Conservation (phyloP, 2,888 invertebrate genomes). For the Spilarctia lutea region DNA sequence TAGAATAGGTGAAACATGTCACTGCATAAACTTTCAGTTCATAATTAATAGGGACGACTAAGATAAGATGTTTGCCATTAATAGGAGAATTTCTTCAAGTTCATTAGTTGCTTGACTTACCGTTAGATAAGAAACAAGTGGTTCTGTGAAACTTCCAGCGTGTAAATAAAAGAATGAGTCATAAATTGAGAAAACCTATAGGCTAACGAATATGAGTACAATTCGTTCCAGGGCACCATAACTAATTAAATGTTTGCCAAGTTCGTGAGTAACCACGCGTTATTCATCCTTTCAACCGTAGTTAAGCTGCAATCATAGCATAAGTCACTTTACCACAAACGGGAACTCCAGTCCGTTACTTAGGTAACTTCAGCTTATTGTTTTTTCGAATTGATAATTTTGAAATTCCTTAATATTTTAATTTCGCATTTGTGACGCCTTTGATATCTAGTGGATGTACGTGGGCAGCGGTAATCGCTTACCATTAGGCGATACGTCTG, state of each 20-base stretch:
- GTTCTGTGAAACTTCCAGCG: constrained; percentile 31
- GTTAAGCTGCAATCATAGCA: constrained; percentile 18
- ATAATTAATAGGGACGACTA: not conserved
- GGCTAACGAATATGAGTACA: constrained; percentile 52
- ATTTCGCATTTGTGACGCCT: no score
- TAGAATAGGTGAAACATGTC: not conserved
- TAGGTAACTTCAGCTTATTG: not conserved
- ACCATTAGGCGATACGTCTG: no score
- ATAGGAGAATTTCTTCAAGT: not conserved
- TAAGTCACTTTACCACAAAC: constrained; percentile 14
- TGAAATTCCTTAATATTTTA: no score
- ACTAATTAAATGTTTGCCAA: constrained; percentile 68
- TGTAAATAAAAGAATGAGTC: constrained; percentile 59
- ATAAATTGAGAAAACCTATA: constrained; percentile 37
- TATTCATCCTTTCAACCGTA: constrained; percentile 55
- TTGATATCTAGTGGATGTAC: no score
- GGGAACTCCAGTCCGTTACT: not conserved
- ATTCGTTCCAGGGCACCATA: constrained; percentile 60
- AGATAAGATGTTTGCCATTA: not conserved
- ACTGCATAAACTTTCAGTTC: not conserved
- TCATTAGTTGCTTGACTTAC: not conserved
- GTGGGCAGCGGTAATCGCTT: no score
- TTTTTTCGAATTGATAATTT: no score
- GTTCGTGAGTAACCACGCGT: constrained; percentile 60
- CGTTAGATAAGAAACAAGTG: not conserved